Evolutionary conservation across 2,797 vertebrate genomes (phyloP), one percentile per base, ranked within the genome.

Genomic region (Naso thynnoides): DNA sequence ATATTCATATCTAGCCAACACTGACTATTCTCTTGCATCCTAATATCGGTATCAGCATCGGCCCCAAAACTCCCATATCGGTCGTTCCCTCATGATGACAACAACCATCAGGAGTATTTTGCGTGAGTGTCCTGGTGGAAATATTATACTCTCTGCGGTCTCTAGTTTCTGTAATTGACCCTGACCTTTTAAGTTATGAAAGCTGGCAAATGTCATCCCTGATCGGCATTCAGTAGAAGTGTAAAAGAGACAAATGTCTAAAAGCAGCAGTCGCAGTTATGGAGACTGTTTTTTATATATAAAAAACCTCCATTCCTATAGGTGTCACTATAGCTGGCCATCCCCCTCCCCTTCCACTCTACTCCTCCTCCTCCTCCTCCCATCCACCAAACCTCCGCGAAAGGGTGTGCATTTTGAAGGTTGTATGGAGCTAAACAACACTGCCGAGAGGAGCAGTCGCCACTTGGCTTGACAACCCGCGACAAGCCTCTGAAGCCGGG

Each of bases 321-420:
- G 93, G 90, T 90, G 95, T 89, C 94, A 85, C 93, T 94, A 65
- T 78, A 76, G 76, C 71, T 53, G 33, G 33, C 31, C 52, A 5
- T 2, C 55, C 65, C 74, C 79, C 70, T 21, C 71, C 78, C 62
- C 54, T 42, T 45, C 19, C 21, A 23, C 39, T 50, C 47, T 62
- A 23, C 60, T 56, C 57, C 76, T 76, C 55, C 78, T 68, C 56
- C 73, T 58, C 66, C 55, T 70, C 76, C 74, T 86, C 73, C 82
- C 73, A 76, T 83, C 80, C 76, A 78, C 42, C 56, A 73, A 88
- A 80, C 79, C 86, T 90, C 85, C 87, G 87, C 87, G 76, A 91
- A 90, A 92, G 93, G 92, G 86, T 88, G 92, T 88, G 90, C 71
- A 77, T 90, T 90, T 91, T 91, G 85, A 90, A 91, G 91, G 90